These are phyloP conservation scores for Drosophila watanabei DNA, from an alignment of 1,140 invertebrate genomes.

Conservation along the genomic window DNA sequence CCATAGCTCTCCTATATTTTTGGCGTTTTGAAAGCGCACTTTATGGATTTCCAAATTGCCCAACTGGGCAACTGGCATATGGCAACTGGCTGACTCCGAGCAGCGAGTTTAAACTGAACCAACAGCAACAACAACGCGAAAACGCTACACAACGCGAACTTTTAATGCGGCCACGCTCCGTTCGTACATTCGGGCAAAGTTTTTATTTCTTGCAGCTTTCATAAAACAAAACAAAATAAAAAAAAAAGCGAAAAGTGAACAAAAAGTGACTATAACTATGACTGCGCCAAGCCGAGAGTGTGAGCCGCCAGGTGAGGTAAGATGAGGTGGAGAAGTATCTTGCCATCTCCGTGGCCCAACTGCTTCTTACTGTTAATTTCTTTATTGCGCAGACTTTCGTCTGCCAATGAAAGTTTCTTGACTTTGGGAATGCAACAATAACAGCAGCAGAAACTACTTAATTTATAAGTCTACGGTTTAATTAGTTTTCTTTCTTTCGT, in stretches of 20 bases:
- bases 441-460: constrained; percentile 58
- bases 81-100: constrained; percentile 30
- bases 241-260: constrained; percentile 38
- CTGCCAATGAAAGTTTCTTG: constrained; percentile 77
- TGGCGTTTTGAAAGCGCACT: constrained; percentile 76
- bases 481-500: constrained; percentile 65
- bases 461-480: constrained; percentile 75
- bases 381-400: constrained; percentile 75
- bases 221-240: constrained; percentile 43
- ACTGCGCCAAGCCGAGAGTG: constrained; percentile 41
- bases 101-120: constrained; percentile 42
- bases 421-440: constrained; percentile 56
- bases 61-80: constrained; percentile 45
- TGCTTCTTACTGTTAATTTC: constrained; percentile 72
- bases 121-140: constrained; percentile 32
- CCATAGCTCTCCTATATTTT: constrained; percentile 39
- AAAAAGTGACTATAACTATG: constrained; percentile 45
- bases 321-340: constrained; percentile 39
- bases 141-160: constrained; percentile 57
- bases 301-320: constrained; percentile 31
- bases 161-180: constrained; percentile 68
- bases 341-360: background rate
- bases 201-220: constrained; percentile 58
- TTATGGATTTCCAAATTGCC: constrained; percentile 74
- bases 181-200: constrained; percentile 48